Percentiles rank a stretch among this genome's conserved stretches.
phyloP scores from a whole-genome alignment of 2,888 invertebrate genomes.

The Copidosoma aretas region DNA sequence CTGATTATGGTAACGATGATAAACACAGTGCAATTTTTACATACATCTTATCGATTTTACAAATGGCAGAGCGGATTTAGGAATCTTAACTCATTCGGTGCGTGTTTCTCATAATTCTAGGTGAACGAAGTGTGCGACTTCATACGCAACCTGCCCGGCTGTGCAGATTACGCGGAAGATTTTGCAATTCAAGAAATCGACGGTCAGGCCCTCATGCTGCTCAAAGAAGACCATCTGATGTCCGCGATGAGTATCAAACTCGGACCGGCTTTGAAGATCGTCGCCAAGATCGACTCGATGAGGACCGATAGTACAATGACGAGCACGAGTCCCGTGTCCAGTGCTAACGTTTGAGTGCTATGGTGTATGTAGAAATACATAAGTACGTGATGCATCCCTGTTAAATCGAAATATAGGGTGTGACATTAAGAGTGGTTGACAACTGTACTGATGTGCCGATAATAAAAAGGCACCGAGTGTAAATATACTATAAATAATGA shows the following conservation, averaged over 20 bases:
- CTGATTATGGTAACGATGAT: too few species aligned
- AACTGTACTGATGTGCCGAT: too few species aligned
- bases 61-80: too few species aligned
- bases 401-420: too few species aligned
- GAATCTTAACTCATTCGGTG: neutral
- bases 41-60: too few species aligned
- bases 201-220: slow-evolving; percentile 89
- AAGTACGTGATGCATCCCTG: too few species aligned
- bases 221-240: slow-evolving; percentile 93
- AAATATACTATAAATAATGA: neutral
- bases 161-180: slow-evolving; percentile 91
- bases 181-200: slow-evolving; percentile 96
- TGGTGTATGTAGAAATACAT: too few species aligned
- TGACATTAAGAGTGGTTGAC: too few species aligned
- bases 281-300: slow-evolving; percentile 88
- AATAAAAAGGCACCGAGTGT: too few species aligned
- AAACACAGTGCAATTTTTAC: too few species aligned
- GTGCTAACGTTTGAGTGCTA: slow-evolving; percentile 38
- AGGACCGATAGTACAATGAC: slow-evolving; percentile 66
- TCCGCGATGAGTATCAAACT: slow-evolving; percentile 94
- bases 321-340: slow-evolving; percentile 48
- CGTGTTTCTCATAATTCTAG: slow-evolving; percentile 58
- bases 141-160: slow-evolving; percentile 87
- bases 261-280: slow-evolving; percentile 94
- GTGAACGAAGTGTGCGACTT: slow-evolving; percentile 89